Base-by-base conservation (phyloP, 1,140 invertebrate species). In the Oncopeltus fasciatus region DNA sequence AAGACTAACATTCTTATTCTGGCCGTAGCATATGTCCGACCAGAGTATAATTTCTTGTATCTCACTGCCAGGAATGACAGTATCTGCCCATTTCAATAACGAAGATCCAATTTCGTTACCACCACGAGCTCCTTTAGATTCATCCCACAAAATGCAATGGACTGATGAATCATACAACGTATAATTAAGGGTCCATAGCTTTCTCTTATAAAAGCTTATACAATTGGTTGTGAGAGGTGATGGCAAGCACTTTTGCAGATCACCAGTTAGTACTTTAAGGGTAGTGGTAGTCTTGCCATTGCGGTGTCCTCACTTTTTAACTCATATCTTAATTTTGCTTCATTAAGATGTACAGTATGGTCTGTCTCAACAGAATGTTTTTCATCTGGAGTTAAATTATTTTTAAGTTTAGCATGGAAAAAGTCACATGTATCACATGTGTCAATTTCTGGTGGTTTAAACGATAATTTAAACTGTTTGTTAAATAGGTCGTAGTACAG, bases 71-170 rank as follows among this genome's bases (percentile, higher is more conserved):
- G 44, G 44, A 47, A 63, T 63, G 20, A 63, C 62, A 59, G 27
- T 59, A 33, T 63, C 62, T 18, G 62, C 62, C 56, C 61, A 63
- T 56, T 63, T 63, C 43, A 63, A 31, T 38, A 63, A 24, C 11
- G 57, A 16, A 14, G 62, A 63, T 29, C 56, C 62, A 27, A 63
- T 63, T 63, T 63, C 43, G 51, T 63, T 59, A 14, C 62, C 62
- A n/a, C 62, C 57, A 20, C 62, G 43, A 44, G 56, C 57, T n/a
- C 62, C 56, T 63, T 63, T 63, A 18, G 62, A 58, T 29, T 63
- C 62, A 59, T 63, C 62, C 60, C 57, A 63, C 62, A 63, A 59
- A 38, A 63, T 58, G 31, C 62, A 63, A 33, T 59, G 44, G 44
- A 51, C 21, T 59, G 57, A 49, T 31, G 62, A 63, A 53, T 63